Conservation (phyloP, 1,140 invertebrate genomes). For the Episyrphus balteatus region DNA sequence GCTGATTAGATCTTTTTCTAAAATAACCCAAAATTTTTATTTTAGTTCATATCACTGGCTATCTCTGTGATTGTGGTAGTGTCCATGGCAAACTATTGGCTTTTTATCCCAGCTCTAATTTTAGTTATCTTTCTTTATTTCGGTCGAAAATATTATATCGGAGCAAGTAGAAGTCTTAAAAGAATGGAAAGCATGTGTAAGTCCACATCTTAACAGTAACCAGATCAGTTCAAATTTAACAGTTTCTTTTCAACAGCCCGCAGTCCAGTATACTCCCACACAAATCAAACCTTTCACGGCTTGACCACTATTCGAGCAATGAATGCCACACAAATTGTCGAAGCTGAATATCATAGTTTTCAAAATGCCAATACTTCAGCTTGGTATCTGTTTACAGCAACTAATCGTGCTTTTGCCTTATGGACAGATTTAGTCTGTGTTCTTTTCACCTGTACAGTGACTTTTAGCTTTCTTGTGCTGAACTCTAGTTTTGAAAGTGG, state of each 20-base stretch:
- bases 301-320: slow-evolving; percentile 70
- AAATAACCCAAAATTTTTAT: background rate
- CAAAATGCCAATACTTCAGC: slow-evolving; percentile 62
- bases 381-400: slow-evolving; percentile 55
- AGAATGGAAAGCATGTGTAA: slow-evolving; percentile 70
- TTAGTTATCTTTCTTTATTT: slow-evolving; percentile 55
- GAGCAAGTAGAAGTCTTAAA: slow-evolving; percentile 68
- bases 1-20: no score
- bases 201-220: slow-evolving; percentile 3
- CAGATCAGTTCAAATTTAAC: background rate
- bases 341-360: slow-evolving; percentile 56
- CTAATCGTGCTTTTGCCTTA: slow-evolving; percentile 52
- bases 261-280: slow-evolving; percentile 75
- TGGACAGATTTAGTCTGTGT: slow-evolving; percentile 57
- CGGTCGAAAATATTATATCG: slow-evolving; percentile 60
- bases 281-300: slow-evolving; percentile 66
- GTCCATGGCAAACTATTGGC: slow-evolving; percentile 64
- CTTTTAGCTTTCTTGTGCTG: slow-evolving; percentile 37
- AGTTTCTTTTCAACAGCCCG: slow-evolving; percentile 42
- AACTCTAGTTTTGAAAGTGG: slow-evolving; percentile 42
- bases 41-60: slow-evolving; percentile 50
- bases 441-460: slow-evolving; percentile 46
- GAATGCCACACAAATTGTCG: slow-evolving; percentile 54
- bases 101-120: slow-evolving; percentile 57
- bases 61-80: slow-evolving; percentile 57